Evolutionary conservation across 2,113 vertebrate species (phyloP).

Genomic region (Macroglossus sobrinus): DNA sequence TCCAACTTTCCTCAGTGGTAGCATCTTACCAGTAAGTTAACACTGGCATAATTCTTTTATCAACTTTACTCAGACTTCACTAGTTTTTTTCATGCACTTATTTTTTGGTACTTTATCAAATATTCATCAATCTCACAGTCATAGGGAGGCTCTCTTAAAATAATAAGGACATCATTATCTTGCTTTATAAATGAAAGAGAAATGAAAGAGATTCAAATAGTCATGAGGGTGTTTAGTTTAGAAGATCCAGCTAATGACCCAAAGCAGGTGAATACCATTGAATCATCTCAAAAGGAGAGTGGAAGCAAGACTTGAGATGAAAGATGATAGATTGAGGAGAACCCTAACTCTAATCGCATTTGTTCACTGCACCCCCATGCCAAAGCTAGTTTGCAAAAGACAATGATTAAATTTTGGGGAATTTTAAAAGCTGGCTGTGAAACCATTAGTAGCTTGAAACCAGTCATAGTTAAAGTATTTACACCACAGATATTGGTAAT

Average conservation of each 20-base stretch:
- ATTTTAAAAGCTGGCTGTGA: not conserved
- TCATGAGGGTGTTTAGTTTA: not conserved
- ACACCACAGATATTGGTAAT: not conserved
- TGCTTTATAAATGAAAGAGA: not conserved
- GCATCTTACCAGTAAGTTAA: not conserved
- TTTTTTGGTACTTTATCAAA: not conserved
- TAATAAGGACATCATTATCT: not conserved
- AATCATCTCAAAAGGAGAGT: not conserved
- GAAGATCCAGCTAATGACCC: not conserved
- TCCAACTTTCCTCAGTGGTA: no score
- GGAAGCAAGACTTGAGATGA: not conserved
- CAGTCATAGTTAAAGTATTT: not conserved
- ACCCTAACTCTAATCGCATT: not conserved
- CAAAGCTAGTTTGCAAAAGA: not conserved
- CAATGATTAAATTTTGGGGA: not conserved
- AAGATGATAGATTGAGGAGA: not conserved
- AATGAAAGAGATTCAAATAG: not conserved
- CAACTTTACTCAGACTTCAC: not conserved
- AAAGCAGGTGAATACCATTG: not conserved
- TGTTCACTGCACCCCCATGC: not conserved
- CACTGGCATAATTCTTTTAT: not conserved
- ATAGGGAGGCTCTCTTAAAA: not conserved
- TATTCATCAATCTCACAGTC: not conserved
- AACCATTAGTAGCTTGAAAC: not conserved
- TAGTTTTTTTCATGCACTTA: no score